phyloP scores from a whole-genome alignment of 2,113 vertebrate genomes.

The Callopanchax toddi region DNA sequence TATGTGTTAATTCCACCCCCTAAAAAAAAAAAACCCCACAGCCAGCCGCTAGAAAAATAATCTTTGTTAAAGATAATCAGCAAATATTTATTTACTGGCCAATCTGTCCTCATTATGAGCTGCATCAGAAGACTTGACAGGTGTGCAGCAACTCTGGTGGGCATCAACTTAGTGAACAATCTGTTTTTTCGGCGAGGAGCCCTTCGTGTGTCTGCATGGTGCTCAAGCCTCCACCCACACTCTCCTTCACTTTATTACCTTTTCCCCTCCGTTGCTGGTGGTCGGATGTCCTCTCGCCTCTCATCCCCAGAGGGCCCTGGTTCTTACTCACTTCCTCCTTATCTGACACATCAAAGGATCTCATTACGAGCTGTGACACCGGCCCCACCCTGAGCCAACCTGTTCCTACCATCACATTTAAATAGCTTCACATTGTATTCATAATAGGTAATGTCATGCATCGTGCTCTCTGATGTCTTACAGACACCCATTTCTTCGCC shows the following conservation, averaged over 20 bases:
- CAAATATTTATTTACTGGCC: neutral
- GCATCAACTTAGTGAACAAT: constrained; percentile 3
- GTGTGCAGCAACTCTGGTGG: neutral
- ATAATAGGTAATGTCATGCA: constrained; percentile 74
- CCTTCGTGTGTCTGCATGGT: constrained; percentile 23
- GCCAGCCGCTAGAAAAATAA: neutral
- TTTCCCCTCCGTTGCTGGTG: constrained; percentile 47
- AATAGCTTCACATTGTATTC: constrained; percentile 76
- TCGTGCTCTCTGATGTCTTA: constrained; percentile 64
- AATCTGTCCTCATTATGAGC: neutral
- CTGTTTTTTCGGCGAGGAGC: constrained; percentile 20
- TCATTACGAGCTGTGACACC: constrained; percentile 77
- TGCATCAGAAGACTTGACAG: constrained; percentile 1
- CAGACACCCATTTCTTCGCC: constrained; percentile 39
- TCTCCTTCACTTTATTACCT: constrained; percentile 26
- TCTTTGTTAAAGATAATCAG: neutral
- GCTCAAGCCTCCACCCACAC: constrained; percentile 39
- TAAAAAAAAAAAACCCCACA: too few species aligned
- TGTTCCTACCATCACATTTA: constrained; percentile 75
- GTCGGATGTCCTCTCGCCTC: constrained; percentile 64
- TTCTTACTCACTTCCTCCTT: constrained; percentile 63
- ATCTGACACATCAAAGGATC: constrained; percentile 84
- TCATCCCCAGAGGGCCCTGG: constrained; percentile 57
- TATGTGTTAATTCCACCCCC: neutral
- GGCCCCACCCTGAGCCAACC: constrained; percentile 69